phyloP scores from a whole-genome alignment of 1,140 invertebrate genomes.

The Brachionus calyciflorus region DNA sequence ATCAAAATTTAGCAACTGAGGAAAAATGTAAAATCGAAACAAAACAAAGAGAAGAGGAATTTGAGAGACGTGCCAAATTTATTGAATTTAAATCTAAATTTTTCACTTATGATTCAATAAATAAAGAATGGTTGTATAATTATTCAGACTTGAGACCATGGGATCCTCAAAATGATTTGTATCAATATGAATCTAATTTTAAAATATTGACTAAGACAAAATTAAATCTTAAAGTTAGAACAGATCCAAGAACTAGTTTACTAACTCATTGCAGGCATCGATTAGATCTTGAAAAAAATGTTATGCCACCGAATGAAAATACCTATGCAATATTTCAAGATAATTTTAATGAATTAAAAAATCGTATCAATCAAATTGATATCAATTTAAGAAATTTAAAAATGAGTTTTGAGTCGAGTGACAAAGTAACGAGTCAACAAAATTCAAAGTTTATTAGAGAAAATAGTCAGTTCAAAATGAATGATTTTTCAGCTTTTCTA shows the following conservation, averaged over 20 bases:
- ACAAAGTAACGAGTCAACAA: too few species aligned
- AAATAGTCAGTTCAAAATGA: too few species aligned
- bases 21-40: slow-evolving; percentile 85
- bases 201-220: slow-evolving; percentile 71
- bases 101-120: slow-evolving; percentile 70
- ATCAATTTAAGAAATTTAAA: background rate
- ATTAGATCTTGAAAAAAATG: background rate
- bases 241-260: background rate
- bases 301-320: background rate
- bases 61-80: slow-evolving; percentile 67
- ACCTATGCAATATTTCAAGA: background rate
- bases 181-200: slow-evolving; percentile 74
- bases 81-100: slow-evolving; percentile 69
- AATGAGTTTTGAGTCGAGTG: background rate
- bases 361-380: background rate
- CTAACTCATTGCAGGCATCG: background rate
- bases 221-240: slow-evolving; percentile 67
- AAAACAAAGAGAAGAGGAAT: slow-evolving; percentile 71
- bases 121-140: slow-evolving; percentile 74
- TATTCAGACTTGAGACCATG: slow-evolving; percentile 69
- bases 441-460: too few species aligned
- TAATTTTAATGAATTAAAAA: slow-evolving; percentile 10
- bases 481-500: too few species aligned
- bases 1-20: slow-evolving; percentile 78
- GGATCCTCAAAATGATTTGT: slow-evolving; percentile 76